A percentile compares a stretch with the other conserved stretches of the same genome.
Conservation (phyloP, 2,113 vertebrate genomes). For the Rhinogobius similis region DNA sequence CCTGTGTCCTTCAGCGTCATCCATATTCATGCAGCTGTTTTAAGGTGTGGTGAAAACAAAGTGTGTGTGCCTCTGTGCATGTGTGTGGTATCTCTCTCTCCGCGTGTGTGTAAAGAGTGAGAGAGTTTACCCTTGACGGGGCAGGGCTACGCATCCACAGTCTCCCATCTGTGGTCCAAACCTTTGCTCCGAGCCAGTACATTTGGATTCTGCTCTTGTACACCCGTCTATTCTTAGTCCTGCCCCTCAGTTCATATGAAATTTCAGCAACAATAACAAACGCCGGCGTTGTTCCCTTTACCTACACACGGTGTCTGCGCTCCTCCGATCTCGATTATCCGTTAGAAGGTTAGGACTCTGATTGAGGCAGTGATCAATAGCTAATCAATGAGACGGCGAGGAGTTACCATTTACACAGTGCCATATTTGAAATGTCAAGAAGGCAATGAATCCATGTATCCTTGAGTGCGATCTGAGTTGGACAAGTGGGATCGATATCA, state of each 20-base stretch:
- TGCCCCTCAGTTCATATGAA: constrained; percentile 49
- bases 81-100: background rate
- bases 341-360: constrained; percentile 45
- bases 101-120: constrained; percentile 19
- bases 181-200: constrained; percentile 71
- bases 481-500: constrained; percentile 76
- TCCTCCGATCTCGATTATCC: constrained; percentile 32
- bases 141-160: constrained; percentile 65
- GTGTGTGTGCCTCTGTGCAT: constrained; percentile 13
- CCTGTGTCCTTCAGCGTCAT: constrained; percentile 70
- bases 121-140: constrained; percentile 77
- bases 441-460: constrained; percentile 65
- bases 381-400: constrained; percentile 58
- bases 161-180: constrained; percentile 77
- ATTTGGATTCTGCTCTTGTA: constrained; percentile 71
- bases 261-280: constrained; percentile 35
- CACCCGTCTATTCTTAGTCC: constrained; percentile 63
- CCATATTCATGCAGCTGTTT: constrained; percentile 77
- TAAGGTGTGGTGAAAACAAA: constrained; percentile 64
- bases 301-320: constrained; percentile 5
- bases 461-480: constrained; percentile 70
- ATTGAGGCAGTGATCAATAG: constrained; percentile 60
- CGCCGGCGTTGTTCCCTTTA: background rate
- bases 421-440: constrained; percentile 72
- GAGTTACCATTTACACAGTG: constrained; percentile 49